These are phyloP conservation scores for Mesochorus sp. DNA, from an alignment of 2,888 invertebrate genomes.

Conservation along the genomic window DNA sequence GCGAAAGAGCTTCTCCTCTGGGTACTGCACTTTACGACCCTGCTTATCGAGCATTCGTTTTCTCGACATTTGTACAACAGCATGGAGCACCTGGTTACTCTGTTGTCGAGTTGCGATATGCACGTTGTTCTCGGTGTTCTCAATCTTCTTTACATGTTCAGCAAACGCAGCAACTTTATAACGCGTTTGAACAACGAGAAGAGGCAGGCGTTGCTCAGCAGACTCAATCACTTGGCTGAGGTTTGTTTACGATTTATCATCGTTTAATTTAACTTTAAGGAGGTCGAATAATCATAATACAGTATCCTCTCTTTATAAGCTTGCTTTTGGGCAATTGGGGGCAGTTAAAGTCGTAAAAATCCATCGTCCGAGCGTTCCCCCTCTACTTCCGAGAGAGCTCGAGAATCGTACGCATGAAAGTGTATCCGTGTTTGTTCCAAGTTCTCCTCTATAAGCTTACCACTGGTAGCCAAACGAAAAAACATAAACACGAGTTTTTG, in stretches of 20 bases:
- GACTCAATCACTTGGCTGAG: slow-evolving; percentile 91
- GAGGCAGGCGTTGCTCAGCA: slow-evolving; percentile 87
- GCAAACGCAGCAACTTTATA: slow-evolving; percentile 93
- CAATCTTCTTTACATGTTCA: slow-evolving; percentile 93
- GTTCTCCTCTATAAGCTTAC: too few relatives aligned
- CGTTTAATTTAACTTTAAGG: not conserved
- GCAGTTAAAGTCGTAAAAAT: too few relatives aligned
- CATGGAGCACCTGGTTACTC: slow-evolving; percentile 91
- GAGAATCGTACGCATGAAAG: too few relatives aligned
- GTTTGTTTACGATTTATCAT: slow-evolving; percentile 80
- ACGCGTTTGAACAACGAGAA: slow-evolving; percentile 89
- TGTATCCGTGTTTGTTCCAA: too few relatives aligned
- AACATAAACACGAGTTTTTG: too few relatives aligned
- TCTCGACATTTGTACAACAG: slow-evolving; percentile 94
- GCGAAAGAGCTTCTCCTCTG: slow-evolving; percentile 88
- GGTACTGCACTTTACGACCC: slow-evolving; percentile 91
- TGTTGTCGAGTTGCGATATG: slow-evolving; percentile 92
- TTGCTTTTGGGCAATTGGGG: too few relatives aligned
- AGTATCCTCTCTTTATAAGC: too few relatives aligned
- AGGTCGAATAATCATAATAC: slow-evolving; percentile 68
- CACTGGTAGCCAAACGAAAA: too few relatives aligned
- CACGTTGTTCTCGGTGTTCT: slow-evolving; percentile 92
- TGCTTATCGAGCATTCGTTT: slow-evolving; percentile 93
- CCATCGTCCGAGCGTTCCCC: too few relatives aligned
- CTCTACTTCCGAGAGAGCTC: too few relatives aligned